Percentiles rank a stretch among this genome's conserved stretches.
phyloP scores from a whole-genome alignment of 2,797 vertebrate genomes.

The Discoglossus pictus region DNA sequence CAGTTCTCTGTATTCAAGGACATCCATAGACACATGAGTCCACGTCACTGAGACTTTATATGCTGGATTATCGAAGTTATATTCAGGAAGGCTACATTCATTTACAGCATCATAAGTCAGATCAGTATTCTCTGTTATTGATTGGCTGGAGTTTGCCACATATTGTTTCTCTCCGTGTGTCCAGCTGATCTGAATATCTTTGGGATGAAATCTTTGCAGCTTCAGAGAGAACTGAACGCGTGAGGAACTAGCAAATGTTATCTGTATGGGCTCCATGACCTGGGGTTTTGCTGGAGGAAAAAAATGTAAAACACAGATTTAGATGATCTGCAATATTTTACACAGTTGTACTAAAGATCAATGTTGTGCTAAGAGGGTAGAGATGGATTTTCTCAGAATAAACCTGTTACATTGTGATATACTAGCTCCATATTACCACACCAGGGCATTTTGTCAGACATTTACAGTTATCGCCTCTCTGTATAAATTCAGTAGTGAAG shows the following conservation, averaged over 20 bases:
- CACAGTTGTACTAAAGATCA: too few relatives aligned
- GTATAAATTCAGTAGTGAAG: too few relatives aligned
- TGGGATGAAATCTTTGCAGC: constrained; percentile 9
- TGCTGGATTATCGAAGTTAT: not conserved
- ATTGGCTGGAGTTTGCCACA: not conserved
- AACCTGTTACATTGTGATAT: too few relatives aligned
- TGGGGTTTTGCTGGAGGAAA: constrained; percentile 7
- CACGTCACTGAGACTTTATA: constrained; percentile 21
- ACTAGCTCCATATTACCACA: too few relatives aligned
- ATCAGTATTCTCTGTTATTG: not conserved
- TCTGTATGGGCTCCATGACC: not conserved
- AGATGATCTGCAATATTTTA: too few relatives aligned
- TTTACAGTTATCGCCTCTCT: too few relatives aligned
- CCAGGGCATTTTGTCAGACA: too few relatives aligned
- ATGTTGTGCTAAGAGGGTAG: too few relatives aligned
- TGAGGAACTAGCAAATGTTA: not conserved
- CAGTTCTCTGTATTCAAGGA: constrained; percentile 2
- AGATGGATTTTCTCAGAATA: too few relatives aligned
- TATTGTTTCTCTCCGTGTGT: not conserved
- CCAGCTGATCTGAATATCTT: constrained; percentile 1
- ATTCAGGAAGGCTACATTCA: not conserved
- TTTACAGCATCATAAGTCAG: constrained; percentile 6
- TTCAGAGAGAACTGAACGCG: constrained; percentile 1
- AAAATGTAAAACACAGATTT: not conserved
- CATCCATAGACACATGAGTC: constrained; percentile 12